Percentiles rank a stretch among this genome's conserved stretches.
Conservation (phyloP, 2,113 vertebrate genomes). For the Phycodurus eques region DNA sequence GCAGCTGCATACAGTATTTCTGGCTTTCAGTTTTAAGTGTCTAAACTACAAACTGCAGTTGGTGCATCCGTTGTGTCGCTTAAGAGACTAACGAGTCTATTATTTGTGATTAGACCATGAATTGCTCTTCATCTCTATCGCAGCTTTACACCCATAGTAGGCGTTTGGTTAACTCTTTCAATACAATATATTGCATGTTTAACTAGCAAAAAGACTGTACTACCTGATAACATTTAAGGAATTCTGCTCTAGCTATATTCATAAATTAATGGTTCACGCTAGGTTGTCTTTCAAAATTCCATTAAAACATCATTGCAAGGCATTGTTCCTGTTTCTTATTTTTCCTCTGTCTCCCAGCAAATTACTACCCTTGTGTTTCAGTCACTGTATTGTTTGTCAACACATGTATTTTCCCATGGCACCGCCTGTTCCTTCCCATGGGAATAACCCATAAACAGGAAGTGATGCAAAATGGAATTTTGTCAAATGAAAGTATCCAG, state of each 20-base stretch:
- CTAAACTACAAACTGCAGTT: conserved; percentile 54
- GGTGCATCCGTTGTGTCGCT: conserved; percentile 55
- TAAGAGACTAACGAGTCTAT: conserved; percentile 46
- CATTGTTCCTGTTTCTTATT: conserved; percentile 75
- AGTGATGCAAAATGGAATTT: conserved; percentile 66
- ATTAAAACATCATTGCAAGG: conserved; percentile 78
- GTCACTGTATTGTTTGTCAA: conserved; percentile 28
- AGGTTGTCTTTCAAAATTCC: conserved; percentile 76
- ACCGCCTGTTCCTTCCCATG: conserved; percentile 28
- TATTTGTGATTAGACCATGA: conserved; percentile 51
- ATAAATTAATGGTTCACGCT: conserved; percentile 65
- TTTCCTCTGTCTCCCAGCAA: conserved; percentile 55
- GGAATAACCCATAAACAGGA: conserved; percentile 53
- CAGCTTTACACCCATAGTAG: conserved; percentile 53
- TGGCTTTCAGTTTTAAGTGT: conserved; percentile 61
- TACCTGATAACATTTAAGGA: conserved; percentile 57
- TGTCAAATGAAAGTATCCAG: conserved; percentile 33
- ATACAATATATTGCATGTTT: conserved; percentile 75
- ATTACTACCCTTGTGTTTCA: conserved; percentile 33
- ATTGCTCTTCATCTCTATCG: conserved; percentile 47
- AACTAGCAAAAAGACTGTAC: conserved; percentile 72
- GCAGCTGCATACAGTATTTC: conserved; percentile 65
- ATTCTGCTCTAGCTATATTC: conserved; percentile 66
- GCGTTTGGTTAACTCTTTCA: conserved; percentile 62
- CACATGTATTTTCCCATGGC: conserved; percentile 25